Evolutionary conservation across 1,140 invertebrate genomes (phyloP).

Genomic region (Mactra quadrangularis): DNA sequence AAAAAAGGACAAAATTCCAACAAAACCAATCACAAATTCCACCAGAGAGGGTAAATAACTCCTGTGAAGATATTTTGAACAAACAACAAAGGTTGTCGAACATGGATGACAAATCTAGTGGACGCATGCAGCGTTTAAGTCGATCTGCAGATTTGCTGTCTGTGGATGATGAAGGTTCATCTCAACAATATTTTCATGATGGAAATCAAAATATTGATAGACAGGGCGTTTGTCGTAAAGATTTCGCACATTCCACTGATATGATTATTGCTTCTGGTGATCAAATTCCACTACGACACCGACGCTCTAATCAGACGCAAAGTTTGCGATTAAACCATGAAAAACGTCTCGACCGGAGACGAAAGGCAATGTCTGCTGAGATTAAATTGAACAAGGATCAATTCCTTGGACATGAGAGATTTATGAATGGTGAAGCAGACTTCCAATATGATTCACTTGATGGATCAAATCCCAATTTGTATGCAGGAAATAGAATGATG

Average conservation of each 20-base stretch:
- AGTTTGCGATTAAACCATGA: conserved; percentile 15
- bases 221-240: not conserved
- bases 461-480: conserved; percentile 26
- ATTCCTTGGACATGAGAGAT: not conserved
- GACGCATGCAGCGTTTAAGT: not conserved
- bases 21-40: conserved; percentile 21
- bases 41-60: not conserved
- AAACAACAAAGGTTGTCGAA: not conserved
- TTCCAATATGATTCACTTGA: not conserved
- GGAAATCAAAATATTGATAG: not conserved
- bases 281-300: conserved; percentile 5
- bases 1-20: not conserved
- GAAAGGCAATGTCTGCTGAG: conserved; percentile 42
- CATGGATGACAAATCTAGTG: not conserved
- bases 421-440: not conserved
- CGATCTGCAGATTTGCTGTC: conserved; percentile 26
- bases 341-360: conserved; percentile 30
- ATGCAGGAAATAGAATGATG: conserved; percentile 27
- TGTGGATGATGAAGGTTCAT: not conserved
- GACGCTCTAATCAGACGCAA: conserved; percentile 25
- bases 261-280: conserved; percentile 16
- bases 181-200: not conserved
- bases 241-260: conserved; percentile 33
- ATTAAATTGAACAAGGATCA: conserved; percentile 30
- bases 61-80: not conserved